Base-by-base conservation (phyloP, 2,888 invertebrate genomes). In the Anoncus sp. region DNA sequence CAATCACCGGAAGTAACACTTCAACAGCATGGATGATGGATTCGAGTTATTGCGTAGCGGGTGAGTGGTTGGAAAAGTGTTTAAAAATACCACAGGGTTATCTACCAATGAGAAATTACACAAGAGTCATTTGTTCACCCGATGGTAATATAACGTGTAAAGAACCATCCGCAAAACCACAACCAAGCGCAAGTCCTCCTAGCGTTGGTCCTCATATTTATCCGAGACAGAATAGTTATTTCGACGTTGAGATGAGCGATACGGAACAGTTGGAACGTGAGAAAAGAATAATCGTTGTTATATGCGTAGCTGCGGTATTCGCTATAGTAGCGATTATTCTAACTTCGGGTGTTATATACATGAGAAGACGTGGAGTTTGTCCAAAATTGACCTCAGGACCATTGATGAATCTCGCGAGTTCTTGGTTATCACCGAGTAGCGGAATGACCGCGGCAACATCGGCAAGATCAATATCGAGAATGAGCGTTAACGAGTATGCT, bases 41-140 rank as follows among this genome's bases (percentile, higher is more conserved):
- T 67, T 93, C 94, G 62, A 95, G 94, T 86, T 94, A 92, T 84
- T 96, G 96, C 86, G 92, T 93, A 0, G 93, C 95, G 0, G 92
- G 92, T 65, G 88, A 93, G 72, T 90, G 93, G 49, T 90, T 95
- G 20, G 94, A 95, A 3, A 91, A 92, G 47, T 96, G 96, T 86
- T 95, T 94, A 85, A 94, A 94, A 77, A 92, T 94, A 7, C 93
- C 93, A 0, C 93, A 94, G 82, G 95, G 94, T 53, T 93, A 94
- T 75, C 93, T 95, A 87, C 89, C 93, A 69, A 93, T 95, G 86
- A 87, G 92, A 49, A 95, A 94, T 83, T 96, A 94, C 86, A 93
- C 94, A 0, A 92, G 93, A 49, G 90, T 93, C 53, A 93, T 95
- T 16, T 96, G 96, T 84, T 92, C 90, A 4, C 85, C 90, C 24